Evolutionary conservation across 1,140 invertebrate genomes (phyloP).

Genomic region (Heterodera carotae): DNA sequence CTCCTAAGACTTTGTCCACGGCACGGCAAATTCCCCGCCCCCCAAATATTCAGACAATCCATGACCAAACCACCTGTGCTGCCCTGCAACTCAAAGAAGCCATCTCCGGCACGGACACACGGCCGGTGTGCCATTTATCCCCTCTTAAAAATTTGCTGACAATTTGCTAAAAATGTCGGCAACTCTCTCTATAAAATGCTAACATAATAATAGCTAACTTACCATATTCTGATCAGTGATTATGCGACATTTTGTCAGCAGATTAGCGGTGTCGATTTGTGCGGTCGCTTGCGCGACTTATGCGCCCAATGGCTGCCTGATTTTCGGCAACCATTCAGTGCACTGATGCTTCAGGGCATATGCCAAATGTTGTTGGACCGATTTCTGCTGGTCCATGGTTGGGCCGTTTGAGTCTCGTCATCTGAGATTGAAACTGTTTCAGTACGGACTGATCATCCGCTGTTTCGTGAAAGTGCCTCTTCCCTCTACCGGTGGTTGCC

Average conservation of each 20-base stretch:
- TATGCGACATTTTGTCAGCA: slow-evolving; percentile 56
- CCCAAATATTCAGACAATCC: not conserved
- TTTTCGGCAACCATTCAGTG: slow-evolving; percentile 69
- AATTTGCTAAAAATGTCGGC: not conserved
- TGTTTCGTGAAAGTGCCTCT: not conserved
- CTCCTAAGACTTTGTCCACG: too few relatives aligned
- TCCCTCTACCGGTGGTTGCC: slow-evolving; percentile 11
- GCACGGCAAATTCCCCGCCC: too few relatives aligned
- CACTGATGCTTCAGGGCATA: slow-evolving; percentile 78
- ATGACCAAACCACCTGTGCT: not conserved
- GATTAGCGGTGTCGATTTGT: slow-evolving; percentile 72
- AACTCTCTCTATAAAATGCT: too few relatives aligned
- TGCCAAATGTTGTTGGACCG: slow-evolving; percentile 83
- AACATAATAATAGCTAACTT: slow-evolving; percentile 22
- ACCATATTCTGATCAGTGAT: slow-evolving; percentile 16
- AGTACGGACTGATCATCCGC: slow-evolving; percentile 12
- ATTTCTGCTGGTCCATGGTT: slow-evolving; percentile 78
- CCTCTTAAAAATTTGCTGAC: not conserved
- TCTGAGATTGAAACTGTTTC: not conserved
- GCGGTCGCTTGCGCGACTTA: slow-evolving; percentile 73
- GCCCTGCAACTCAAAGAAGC: not conserved
- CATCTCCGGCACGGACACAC: not conserved
- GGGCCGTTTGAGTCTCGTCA: slow-evolving; percentile 29
- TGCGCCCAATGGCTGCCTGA: slow-evolving; percentile 9
- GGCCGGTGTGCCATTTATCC: not conserved